Evolutionary conservation across 2,888 invertebrate genomes (phyloP).

Genomic region (Polietes domitor): DNA sequence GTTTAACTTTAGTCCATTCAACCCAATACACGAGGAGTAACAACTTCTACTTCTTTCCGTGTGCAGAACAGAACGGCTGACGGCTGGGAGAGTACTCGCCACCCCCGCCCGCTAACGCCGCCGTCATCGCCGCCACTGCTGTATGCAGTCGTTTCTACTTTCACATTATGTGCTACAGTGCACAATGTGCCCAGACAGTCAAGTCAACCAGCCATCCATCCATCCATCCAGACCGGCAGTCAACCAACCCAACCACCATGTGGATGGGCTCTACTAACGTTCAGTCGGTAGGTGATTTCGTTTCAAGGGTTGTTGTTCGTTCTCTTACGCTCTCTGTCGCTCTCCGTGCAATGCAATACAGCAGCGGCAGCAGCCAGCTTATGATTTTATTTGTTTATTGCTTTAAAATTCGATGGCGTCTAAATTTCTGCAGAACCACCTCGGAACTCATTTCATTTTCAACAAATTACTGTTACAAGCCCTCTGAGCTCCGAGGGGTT

Average conservation of each 20-base stretch:
- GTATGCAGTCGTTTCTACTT: constrained; percentile 22
- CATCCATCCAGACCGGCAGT: constrained; percentile 19
- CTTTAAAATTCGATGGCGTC: constrained; percentile 74
- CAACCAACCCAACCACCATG: constrained; percentile 23
- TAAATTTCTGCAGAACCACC: constrained; percentile 70
- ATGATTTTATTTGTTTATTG: constrained; percentile 66
- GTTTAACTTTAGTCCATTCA: constrained; percentile 76
- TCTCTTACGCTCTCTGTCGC: background rate
- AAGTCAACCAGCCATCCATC: constrained; percentile 31
- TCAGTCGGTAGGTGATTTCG: constrained; percentile 8
- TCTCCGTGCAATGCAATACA: constrained; percentile 49
- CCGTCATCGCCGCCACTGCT: background rate
- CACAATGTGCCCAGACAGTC: constrained; percentile 45
- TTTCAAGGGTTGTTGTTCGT: constrained; percentile 30
- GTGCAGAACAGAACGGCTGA: constrained; percentile 34
- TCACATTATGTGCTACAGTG: constrained; percentile 49
- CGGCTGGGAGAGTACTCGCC: constrained; percentile 31
- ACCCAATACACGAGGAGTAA: constrained; percentile 71
- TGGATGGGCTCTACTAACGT: constrained; percentile 23
- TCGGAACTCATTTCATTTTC: constrained; percentile 70
- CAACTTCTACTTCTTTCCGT: constrained; percentile 60
- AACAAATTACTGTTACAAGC: constrained; percentile 80
- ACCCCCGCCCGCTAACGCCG: background rate
- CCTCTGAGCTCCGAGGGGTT: constrained; percentile 71
- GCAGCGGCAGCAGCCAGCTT: constrained; percentile 64